Evolutionary conservation across 1,140 invertebrate genomes (phyloP), one percentile per base, ranked within the genome.

Genomic region (Physella acuta): DNA sequence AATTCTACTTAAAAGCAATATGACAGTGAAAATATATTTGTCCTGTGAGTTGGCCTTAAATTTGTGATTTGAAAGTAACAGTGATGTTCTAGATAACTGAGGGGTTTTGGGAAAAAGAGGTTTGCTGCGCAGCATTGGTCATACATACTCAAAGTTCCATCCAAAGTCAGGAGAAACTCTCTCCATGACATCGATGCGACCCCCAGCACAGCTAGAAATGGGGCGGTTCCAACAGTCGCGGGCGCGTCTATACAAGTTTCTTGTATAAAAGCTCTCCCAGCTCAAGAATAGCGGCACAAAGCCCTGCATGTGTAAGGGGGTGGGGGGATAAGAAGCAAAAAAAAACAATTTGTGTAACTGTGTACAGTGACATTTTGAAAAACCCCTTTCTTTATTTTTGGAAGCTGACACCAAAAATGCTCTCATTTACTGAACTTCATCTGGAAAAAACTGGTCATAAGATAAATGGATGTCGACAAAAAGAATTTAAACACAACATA

Each of bases 161-260:
- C 94, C 92, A 82, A 92, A 91, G 85, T 98, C 94, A 60, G 88
- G 87, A 0, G 93, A 93, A 55, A 90, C 84, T 67, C 95, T 88
- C 81, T 98, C 92, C 80, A 95, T 91, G n/a, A 99, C 85, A 11
- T 90, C 90, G 58, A 98, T 88, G 77, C 90, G 89, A 56, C 91
- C 92, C 20, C 93, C 95, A 28, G 96, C 95, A 58, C 94, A 91
- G 81, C 93, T 94, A 81, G 90, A 90, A 75, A 99, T 94, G 36
- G 96, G 95, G 71, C 91, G 89, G 86, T 96, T 95, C 92, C 94
- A 97, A 84, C 94, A 95, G 87, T 98, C 94, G 65, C 91, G 88
- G 44, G 97, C 90, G 75, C 95, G 88, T 71, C 94, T 88, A 82
- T 97, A 98, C 30, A 99, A 90, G 85, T 98, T 97, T 31, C 92